Conservation (phyloP, 2,113 vertebrate genomes). For the Thalassarche chlororhynchos region DNA sequence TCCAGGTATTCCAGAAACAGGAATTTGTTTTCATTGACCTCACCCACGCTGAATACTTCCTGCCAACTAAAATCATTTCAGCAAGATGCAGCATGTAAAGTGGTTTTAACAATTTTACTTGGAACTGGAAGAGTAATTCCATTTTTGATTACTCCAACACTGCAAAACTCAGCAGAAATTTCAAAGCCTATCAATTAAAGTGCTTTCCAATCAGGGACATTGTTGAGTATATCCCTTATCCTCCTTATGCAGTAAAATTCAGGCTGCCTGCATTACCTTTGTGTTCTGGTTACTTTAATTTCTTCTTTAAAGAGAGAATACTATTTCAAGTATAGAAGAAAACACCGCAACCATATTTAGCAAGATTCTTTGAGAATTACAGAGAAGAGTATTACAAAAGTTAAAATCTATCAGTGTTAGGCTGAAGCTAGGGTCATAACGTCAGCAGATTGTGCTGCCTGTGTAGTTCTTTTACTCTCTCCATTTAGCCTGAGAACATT, state of each 20-base stretch:
- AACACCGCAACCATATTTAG: not conserved
- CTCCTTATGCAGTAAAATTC: not conserved
- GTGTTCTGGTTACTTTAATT: not conserved
- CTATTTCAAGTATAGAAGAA: not conserved
- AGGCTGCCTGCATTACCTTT: not conserved
- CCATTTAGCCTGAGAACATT: not conserved
- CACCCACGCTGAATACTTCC: not conserved
- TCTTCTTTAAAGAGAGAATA: not conserved
- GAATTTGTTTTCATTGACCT: conserved; percentile 38
- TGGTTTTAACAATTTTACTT: conserved; percentile 47
- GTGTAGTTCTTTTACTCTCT: not conserved
- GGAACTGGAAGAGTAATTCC: conserved; percentile 46
- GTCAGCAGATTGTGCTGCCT: not conserved
- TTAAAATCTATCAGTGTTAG: not conserved
- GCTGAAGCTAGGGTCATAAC: not conserved
- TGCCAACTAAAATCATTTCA: conserved; percentile 49
- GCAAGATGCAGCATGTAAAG: not conserved
- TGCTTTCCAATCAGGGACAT: conserved; percentile 68
- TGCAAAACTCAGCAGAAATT: conserved; percentile 69
- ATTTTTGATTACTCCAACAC: conserved; percentile 21
- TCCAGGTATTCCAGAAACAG: conserved; percentile 8
- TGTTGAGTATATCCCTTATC: conserved; percentile 52
- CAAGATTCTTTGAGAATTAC: not conserved
- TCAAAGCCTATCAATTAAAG: conserved; percentile 68
- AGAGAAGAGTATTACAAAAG: not conserved